phyloP scores from a whole-genome alignment of 2,797 vertebrate genomes.

The Benthosema pterotum region DNA sequence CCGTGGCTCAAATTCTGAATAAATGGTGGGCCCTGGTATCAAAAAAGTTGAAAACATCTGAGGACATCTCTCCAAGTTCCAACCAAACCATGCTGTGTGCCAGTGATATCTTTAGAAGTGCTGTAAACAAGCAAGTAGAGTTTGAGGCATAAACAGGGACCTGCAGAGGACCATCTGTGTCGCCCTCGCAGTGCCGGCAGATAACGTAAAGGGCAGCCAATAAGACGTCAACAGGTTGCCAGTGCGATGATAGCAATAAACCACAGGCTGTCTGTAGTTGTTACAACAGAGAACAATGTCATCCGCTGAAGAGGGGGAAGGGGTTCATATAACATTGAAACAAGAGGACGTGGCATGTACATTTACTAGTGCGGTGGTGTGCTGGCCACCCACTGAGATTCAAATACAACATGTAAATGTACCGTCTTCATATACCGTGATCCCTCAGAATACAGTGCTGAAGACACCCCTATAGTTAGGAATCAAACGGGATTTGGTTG shows the following conservation, averaged over 20 bases:
- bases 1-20: too few species aligned
- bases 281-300: not conserved
- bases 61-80: too few species aligned
- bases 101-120: too few species aligned
- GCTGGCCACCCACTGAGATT: conserved; percentile 2
- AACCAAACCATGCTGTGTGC: too few species aligned
- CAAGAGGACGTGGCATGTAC: not conserved
- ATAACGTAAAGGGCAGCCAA: not conserved
- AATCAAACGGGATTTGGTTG: conserved; percentile 23
- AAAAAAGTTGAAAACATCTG: too few species aligned
- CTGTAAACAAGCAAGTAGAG: too few species aligned
- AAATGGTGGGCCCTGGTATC: too few species aligned
- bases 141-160: too few species aligned
- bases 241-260: too few species aligned
- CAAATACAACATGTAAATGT: conserved; percentile 20
- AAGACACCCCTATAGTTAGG: conserved; percentile 6
- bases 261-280: too few species aligned
- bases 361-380: not conserved
- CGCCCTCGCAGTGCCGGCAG: not conserved
- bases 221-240: not conserved
- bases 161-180: not conserved
- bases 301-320: not conserved
- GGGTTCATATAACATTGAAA: not conserved
- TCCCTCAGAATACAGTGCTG: conserved; percentile 19
- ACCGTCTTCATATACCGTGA: conserved; percentile 18